Percentiles rank a stretch among this genome's conserved stretches.
Evolutionary conservation across 1,140 invertebrate species (phyloP).

Genomic region (Physella acuta): DNA sequence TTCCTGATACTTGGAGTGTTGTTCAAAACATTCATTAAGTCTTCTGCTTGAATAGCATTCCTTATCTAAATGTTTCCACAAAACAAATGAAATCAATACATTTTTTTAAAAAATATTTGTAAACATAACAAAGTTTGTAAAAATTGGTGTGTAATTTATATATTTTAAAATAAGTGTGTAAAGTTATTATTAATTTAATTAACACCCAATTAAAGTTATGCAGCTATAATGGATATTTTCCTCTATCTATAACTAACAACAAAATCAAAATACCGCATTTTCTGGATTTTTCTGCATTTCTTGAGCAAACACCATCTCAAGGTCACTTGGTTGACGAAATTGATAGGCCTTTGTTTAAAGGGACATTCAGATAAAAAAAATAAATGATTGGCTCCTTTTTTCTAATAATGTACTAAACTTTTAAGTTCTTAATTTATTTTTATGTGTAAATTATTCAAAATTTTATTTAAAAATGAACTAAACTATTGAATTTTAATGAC

Average conservation of each 20-base stretch:
- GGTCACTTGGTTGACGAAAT: conserved; percentile 24
- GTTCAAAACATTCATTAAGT: conserved; percentile 43
- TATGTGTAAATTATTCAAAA: too few species aligned
- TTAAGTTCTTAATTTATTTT: too few species aligned
- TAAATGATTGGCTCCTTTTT: too few species aligned
- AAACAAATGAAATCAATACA: background rate
- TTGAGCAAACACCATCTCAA: conserved; percentile 25
- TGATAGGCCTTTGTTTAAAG: too few species aligned
- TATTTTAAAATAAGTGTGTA: too few species aligned
- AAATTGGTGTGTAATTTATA: background rate
- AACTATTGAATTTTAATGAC: too few species aligned
- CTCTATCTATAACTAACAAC: background rate
- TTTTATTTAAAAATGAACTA: too few species aligned
- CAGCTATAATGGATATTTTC: background rate
- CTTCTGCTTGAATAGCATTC: conserved; percentile 45
- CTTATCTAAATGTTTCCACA: conserved; percentile 25
- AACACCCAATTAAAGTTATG: background rate
- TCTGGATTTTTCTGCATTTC: conserved; percentile 30
- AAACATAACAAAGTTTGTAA: background rate
- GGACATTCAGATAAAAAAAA: too few species aligned
- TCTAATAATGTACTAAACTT: too few species aligned
- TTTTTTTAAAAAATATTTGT: background rate
- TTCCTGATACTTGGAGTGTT: conserved; percentile 39
- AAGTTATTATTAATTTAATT: too few species aligned
- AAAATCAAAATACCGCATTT: conserved; percentile 21